Conservation (phyloP, 35 echinoderm and acorn worm genomes). For the Chiridota heheva region DNA sequence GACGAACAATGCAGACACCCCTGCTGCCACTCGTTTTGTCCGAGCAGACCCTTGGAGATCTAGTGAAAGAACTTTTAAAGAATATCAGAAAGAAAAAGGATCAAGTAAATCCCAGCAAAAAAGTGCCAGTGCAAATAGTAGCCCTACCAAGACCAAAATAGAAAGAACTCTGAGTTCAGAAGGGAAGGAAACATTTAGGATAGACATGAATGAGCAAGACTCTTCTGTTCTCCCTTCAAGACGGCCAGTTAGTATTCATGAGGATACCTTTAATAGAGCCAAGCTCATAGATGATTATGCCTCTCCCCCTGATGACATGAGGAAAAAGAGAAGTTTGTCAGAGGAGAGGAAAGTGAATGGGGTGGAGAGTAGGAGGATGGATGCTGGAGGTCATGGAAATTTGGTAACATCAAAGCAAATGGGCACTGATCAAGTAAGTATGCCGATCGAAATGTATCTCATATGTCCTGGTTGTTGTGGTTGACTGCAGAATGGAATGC, state of each 20-base stretch:
- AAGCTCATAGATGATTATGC: no score
- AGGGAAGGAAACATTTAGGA: constrained; percentile 66
- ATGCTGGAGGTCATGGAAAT: constrained; percentile 19
- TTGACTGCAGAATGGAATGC: background rate
- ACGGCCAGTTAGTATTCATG: background rate
- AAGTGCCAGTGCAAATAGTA: background rate
- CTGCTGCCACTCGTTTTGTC: background rate
- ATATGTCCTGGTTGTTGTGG: background rate
- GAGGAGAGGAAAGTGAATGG: background rate
- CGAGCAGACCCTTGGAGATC: constrained; percentile 8
- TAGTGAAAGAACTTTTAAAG: background rate
- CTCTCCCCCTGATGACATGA: no score
- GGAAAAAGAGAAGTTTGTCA: no score
- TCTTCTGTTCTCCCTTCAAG: constrained; percentile 28
- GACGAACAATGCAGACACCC: constrained; percentile 28
- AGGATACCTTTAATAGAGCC: background rate
- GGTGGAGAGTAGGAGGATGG: background rate
- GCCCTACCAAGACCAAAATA: constrained; percentile 39
- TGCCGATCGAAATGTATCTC: background rate
- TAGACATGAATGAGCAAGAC: constrained; percentile 40
- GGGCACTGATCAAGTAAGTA: constrained; percentile 85
- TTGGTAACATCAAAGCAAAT: constrained; percentile 75
- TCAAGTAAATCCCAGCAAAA: constrained; percentile 1
- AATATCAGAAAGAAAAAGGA: constrained; percentile 33
- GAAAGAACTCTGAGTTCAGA: constrained; percentile 43